Base-by-base conservation (phyloP, 2,113 vertebrate genomes). In the Elachura formosa region DNA sequence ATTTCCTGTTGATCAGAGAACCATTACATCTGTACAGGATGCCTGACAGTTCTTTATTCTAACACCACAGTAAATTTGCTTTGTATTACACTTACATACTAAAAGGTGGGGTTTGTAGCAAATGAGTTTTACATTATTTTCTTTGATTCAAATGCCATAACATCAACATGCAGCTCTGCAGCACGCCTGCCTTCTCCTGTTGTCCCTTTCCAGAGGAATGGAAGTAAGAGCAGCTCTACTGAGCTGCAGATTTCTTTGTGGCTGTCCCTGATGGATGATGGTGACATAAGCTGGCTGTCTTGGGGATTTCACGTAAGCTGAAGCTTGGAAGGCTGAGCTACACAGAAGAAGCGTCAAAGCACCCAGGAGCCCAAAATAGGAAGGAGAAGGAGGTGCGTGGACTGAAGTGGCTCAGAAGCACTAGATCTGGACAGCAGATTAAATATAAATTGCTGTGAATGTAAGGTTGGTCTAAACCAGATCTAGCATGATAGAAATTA, bases 201-300 rank as follows among this genome's bases (percentile, higher is more conserved):
- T 61, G 61, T 28, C 25, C n/a, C 31, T 86, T 92, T 62, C 23
- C 48, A 72, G 61, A 51, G 15, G 31, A 69, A 67, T 0, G 11
- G 49, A 79, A 86, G 63, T 38, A 48, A 45, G 18, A 90, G 52
- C 28, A 72, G 80, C 77, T 82, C 80, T 59, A 6, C 14, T 31
- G 83, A 92, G 80, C 93, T 56, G 93, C 74, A 86, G 89, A 78
- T 87, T 87, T 77, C 94, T 90, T 51, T 75, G 94, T 2, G 64
- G 25, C 91, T 96, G 94, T 89, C 91, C 84, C 90, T 92, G 97
- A 72, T 85, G 43, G 38, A 38, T 90, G 94, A 71, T 90, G 75
- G 90, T 96, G 95, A 95, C 93, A 94, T 96, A 96, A 96, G 87
- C 93, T 73, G 67, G 31, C 91, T 93, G 66, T 67, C 89, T 94